Conservation (phyloP, 2,888 invertebrate genomes). For the Euplexia lucipara region DNA sequence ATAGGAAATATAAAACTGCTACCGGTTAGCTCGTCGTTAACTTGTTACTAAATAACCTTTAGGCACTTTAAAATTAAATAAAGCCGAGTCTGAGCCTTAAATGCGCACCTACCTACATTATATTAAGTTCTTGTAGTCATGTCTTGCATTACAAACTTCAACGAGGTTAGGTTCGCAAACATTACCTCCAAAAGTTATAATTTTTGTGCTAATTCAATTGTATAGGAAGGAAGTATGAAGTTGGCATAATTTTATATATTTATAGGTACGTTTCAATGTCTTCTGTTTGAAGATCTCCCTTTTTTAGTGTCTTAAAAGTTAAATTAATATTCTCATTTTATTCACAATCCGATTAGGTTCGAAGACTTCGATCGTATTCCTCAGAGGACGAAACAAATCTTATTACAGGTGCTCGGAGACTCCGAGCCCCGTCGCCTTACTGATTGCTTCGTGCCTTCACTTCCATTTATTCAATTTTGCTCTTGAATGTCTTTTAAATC, state of each 20-base stretch:
- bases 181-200: constrained; percentile 36
- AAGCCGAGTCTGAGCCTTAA: constrained; percentile 41
- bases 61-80: constrained; percentile 48
- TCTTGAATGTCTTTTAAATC: constrained; percentile 49
- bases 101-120: neutral
- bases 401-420: constrained; percentile 72
- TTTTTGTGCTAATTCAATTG: constrained; percentile 34
- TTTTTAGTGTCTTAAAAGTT: constrained; percentile 49
- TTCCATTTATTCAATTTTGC: constrained; percentile 62
- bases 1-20: constrained; percentile 36
- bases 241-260: constrained; percentile 10
- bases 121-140: constrained; percentile 30
- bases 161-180: constrained; percentile 20
- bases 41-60: constrained; percentile 53
- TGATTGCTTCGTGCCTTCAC: constrained; percentile 66
- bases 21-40: constrained; percentile 40
- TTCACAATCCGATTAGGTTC: constrained; percentile 75
- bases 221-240: constrained; percentile 50
- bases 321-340: constrained; percentile 72
- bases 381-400: constrained; percentile 74
- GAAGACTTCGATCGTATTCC: constrained; percentile 68
- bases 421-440: constrained; percentile 44
- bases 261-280: constrained; percentile 46
- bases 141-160: constrained; percentile 25
- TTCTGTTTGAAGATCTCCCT: constrained; percentile 24